Conservation (phyloP, 2,797 vertebrate genomes). For the Acropternis orthonyx region DNA sequence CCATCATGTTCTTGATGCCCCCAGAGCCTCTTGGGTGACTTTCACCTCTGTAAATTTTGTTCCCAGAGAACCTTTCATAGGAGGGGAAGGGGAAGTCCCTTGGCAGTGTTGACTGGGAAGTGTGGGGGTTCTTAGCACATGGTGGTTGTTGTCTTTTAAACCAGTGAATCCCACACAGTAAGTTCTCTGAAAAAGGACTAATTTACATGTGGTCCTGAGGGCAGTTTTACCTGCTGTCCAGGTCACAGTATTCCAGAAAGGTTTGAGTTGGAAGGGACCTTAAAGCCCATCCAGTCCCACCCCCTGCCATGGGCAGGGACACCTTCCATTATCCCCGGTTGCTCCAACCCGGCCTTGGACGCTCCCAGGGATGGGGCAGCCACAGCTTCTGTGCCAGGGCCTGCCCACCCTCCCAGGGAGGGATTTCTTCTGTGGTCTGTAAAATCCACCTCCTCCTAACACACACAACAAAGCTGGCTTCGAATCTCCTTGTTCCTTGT, state of each 20-base stretch:
- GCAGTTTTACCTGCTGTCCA: not conserved
- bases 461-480: not conserved
- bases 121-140: rapidly evolving
- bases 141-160: not conserved
- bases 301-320: not conserved
- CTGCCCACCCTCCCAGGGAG: not conserved
- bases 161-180: rapidly evolving
- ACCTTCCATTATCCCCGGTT: rapidly evolving
- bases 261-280: not conserved
- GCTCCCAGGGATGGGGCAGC: not conserved
- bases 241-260: rapidly evolving
- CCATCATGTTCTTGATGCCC: not conserved
- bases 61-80: not conserved
- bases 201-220: not conserved
- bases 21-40: not conserved
- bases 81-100: not conserved
- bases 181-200: not conserved
- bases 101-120: not conserved
- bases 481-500: not conserved
- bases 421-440: not conserved
- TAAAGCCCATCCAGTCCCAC: not conserved
- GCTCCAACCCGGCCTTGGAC: rapidly evolving
- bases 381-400: not conserved
- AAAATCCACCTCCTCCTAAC: not conserved
- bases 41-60: not conserved